A percentile compares a stretch with the other conserved stretches of the same genome.
Evolutionary conservation across 2,797 vertebrate species (phyloP).

Genomic region (Pseudochirops corinnae): DNA sequence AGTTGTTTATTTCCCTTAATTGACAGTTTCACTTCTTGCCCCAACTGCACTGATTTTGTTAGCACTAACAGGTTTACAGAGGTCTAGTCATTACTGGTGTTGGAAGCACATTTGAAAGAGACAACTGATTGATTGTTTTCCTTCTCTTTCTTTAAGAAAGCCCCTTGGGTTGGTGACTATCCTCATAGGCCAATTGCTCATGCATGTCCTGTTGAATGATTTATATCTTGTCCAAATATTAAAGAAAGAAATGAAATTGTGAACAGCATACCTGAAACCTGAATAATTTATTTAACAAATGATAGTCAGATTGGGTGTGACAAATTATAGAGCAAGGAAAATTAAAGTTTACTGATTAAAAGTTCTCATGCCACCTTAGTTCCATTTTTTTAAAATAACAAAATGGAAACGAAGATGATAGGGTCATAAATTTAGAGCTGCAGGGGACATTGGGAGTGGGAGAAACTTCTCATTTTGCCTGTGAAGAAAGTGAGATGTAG

Average conservation of each 20-base stretch:
- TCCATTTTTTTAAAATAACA: constrained; percentile 4
- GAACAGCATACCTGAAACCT: not conserved
- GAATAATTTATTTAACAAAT: not conserved
- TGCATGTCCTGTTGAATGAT: not conserved
- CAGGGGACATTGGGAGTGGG: not conserved
- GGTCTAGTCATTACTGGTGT: not conserved
- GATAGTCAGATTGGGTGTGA: not conserved
- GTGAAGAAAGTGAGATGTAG: not conserved
- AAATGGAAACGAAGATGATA: not conserved
- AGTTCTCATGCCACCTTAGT: not conserved
- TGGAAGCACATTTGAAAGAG: not conserved
- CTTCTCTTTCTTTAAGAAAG: not conserved
- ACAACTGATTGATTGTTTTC: not conserved
- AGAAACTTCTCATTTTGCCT: too few relatives aligned
- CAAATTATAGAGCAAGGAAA: not conserved
- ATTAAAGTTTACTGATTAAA: not conserved
- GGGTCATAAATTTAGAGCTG: not conserved
- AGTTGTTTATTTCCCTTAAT: not conserved
- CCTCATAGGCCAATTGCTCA: not conserved
- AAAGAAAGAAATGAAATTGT: constrained; percentile 19
- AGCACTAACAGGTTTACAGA: not conserved
- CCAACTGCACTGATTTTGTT: not conserved
- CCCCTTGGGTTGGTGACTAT: not conserved
- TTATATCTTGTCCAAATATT: constrained; percentile 14
- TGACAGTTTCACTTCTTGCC: not conserved